Evolutionary conservation across 2,797 vertebrate genomes (phyloP).

Genomic region (Valencia hispanica): DNA sequence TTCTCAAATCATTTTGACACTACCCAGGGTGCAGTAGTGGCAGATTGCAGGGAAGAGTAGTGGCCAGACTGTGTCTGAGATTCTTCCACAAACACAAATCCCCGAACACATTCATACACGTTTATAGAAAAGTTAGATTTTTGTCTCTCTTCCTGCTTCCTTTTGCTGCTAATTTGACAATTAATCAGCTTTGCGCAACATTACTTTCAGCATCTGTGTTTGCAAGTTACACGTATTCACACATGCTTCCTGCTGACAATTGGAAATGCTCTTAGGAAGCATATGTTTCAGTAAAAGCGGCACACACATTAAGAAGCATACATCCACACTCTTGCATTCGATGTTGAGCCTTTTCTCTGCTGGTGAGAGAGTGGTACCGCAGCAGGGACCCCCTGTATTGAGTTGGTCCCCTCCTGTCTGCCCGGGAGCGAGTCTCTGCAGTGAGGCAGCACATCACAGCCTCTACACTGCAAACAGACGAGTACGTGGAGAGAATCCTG

Average conservation of each 20-base stretch:
- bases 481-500: conserved; percentile 77
- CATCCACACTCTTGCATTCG: background rate
- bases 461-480: conserved; percentile 74
- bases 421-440: conserved; percentile 72
- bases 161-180: conserved; percentile 29
- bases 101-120: background rate
- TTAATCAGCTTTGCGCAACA: background rate
- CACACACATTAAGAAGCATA: conserved; percentile 27
- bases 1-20: conserved; percentile 57
- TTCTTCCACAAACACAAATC: conserved; percentile 6
- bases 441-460: conserved; percentile 78
- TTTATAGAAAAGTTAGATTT: background rate
- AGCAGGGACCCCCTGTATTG: conserved; percentile 72
- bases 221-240: conserved; percentile 9
- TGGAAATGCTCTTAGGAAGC: conserved; percentile 15
- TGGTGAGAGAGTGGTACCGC: conserved; percentile 60
- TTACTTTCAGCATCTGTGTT: background rate
- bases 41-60: conserved; percentile 59
- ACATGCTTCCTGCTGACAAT: conserved; percentile 24
- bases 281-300: conserved; percentile 15
- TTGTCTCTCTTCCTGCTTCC: background rate
- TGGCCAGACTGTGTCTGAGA: conserved; percentile 16
- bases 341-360: conserved; percentile 53
- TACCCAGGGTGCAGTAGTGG: conserved; percentile 62
- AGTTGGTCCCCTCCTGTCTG: conserved; percentile 73